phyloP scores from a whole-genome alignment of 2,113 vertebrate genomes.

The Nannospalax galili region DNA sequence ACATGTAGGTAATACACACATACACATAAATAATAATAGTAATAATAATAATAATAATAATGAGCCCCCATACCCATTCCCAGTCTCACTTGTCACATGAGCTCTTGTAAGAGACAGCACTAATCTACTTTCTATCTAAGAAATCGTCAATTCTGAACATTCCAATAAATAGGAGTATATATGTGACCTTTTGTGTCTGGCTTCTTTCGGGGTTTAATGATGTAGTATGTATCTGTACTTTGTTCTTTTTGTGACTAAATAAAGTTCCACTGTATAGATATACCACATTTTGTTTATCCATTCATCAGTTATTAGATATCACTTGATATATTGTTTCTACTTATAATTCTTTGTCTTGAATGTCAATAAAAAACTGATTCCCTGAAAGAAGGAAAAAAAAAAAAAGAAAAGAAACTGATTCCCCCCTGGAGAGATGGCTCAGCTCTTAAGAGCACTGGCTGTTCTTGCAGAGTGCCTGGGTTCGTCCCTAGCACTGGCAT shows the following conservation, averaged over 20 bases:
- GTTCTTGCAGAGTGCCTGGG: no score
- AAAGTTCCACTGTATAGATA: not conserved
- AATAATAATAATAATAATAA: no score
- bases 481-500: no score
- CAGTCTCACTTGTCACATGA: not conserved
- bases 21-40: no score
- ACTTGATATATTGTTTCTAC: not conserved
- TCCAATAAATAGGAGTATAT: not conserved
- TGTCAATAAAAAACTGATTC: constrained; percentile 12
- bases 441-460: no score
- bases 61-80: no score
- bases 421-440: no score
- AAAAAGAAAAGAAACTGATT: no score
- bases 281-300: not conserved
- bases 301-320: not conserved
- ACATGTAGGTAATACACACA: no score
- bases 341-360: not conserved
- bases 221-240: not conserved
- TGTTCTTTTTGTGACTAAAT: not conserved
- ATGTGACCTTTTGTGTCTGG: not conserved
- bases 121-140: not conserved
- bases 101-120: not conserved
- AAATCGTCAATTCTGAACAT: constrained; percentile 7
- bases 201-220: constrained; percentile 1
- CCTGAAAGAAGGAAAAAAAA: no score